Percentiles rank a stretch among this genome's conserved stretches.
phyloP scores from a whole-genome alignment of 2,113 vertebrate species.

The Coracopsis vasa region DNA sequence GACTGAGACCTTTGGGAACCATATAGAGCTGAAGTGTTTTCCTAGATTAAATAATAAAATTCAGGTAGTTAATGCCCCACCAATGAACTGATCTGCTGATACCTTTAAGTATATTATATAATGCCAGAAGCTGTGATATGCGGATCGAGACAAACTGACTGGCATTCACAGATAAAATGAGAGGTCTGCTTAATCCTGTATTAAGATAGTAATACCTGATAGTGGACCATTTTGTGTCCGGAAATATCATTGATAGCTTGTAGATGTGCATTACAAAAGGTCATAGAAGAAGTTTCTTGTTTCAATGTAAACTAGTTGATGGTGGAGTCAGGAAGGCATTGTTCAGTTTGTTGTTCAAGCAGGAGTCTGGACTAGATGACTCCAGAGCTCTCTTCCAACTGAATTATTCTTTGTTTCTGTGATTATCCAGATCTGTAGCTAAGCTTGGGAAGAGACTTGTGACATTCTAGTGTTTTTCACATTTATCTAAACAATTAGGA shows the following conservation, averaged over 20 bases:
- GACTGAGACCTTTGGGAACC: not conserved
- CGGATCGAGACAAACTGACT: not conserved
- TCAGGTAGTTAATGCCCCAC: not conserved
- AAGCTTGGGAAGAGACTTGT: not conserved
- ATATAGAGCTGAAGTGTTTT: not conserved
- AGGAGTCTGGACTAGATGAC: not conserved
- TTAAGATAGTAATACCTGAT: not conserved
- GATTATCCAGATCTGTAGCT: not conserved
- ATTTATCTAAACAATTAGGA: not conserved
- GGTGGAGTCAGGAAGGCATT: not conserved
- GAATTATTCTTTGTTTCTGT: not conserved
- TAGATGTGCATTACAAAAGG: not conserved
- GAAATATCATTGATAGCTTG: not conserved
- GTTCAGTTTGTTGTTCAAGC: not conserved
- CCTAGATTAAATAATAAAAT: conserved; percentile 3
- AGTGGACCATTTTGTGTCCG: not conserved
- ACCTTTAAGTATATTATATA: not conserved
- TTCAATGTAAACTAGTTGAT: not conserved
- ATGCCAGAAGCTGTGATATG: not conserved
- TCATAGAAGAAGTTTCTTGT: not conserved
- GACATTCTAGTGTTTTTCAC: not conserved
- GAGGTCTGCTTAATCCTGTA: not conserved
- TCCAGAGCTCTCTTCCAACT: not conserved
- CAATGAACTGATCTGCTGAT: not conserved
- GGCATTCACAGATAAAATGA: not conserved